Base-by-base conservation (phyloP, 2,888 invertebrate genomes). In the Limnephilus rhombicus region DNA sequence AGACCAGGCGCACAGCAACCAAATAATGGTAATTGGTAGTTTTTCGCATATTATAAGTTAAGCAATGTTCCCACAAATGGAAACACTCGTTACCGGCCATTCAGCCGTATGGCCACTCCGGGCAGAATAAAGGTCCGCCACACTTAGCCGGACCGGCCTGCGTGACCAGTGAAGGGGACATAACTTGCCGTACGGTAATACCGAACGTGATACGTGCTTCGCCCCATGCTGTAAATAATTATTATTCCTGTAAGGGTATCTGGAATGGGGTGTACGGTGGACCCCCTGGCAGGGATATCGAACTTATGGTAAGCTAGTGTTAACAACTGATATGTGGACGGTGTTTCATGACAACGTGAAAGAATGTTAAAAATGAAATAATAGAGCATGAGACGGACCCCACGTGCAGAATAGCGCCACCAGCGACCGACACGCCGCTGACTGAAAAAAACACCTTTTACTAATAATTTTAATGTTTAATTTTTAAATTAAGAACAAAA, bases 121-220 rank as follows among this genome's bases (percentile, higher is more conserved):
- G n/a, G 12, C 24, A 37, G 88, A 15, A 82, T 41, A 81, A 82
- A 49, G 82, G 90, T 90, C 90, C 82, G n/a, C 53, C 49, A 82
- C 82, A 82, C 90, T 82, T 45, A 82, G 81, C 31, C 45, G 88
- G 91, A 34, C 34, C 34, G 53, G 53, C 53, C 18, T 5, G 15
- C 18, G 15, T 24, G 68, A 24, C 68, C 24, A 68, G 80, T 89
- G 91, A 85, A 91, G 92, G 85, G 91, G 91, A 91, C 88, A 91
- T 93, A 93, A 93, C 92, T 92, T 90, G 81, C 92, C 92, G 82
- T 91, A 91, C 92, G 90, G 92, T 92, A 93, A 92, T 93, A 92
- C 85, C 91, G 92, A 88, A 92, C 92, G 92, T 93, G 92, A 93
- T 93, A 93, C 92, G 92, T 92, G 87, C 92, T 68, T 68, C 68